Percentiles rank a stretch among this genome's conserved stretches.
Evolutionary conservation across 2,113 vertebrate genomes (phyloP).

Genomic region (Ophthalmolycus amberensis): DNA sequence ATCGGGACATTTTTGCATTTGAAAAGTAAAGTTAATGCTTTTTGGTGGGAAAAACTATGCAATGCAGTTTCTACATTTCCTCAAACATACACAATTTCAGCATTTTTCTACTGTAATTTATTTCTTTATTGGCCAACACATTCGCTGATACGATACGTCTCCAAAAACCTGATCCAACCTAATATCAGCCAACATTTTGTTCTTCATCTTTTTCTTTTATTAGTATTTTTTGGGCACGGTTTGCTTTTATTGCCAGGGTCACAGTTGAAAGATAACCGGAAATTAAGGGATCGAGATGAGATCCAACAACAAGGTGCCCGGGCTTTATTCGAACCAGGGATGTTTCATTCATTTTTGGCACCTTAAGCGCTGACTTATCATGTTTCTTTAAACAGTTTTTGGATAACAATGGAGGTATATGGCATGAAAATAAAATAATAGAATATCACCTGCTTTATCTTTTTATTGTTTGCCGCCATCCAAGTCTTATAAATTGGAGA

Average conservation of each 20-base stretch:
- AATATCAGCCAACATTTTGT: background rate
- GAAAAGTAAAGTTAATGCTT: background rate
- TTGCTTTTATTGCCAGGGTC: background rate
- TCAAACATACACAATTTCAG: background rate
- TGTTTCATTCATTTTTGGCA: background rate
- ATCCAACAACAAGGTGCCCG: background rate
- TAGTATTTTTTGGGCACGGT: background rate
- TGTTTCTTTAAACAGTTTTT: background rate
- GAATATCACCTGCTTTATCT: background rate
- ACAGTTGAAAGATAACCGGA: background rate
- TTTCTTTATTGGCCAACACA: background rate
- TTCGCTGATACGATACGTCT: background rate
- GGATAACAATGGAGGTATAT: background rate
- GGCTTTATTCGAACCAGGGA: background rate
- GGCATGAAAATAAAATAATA: background rate
- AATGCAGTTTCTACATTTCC: background rate
- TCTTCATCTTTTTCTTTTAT: background rate
- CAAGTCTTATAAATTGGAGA: background rate
- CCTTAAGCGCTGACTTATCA: background rate
- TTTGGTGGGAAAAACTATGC: background rate
- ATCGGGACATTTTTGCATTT: background rate
- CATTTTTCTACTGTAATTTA: background rate
- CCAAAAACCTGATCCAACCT: background rate
- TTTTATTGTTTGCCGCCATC: background rate
- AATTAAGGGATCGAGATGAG: background rate